A percentile compares a stretch with the other conserved stretches of the same genome.
Conservation (phyloP, 2,113 vertebrate species). For the Erpornis zantholeuca region DNA sequence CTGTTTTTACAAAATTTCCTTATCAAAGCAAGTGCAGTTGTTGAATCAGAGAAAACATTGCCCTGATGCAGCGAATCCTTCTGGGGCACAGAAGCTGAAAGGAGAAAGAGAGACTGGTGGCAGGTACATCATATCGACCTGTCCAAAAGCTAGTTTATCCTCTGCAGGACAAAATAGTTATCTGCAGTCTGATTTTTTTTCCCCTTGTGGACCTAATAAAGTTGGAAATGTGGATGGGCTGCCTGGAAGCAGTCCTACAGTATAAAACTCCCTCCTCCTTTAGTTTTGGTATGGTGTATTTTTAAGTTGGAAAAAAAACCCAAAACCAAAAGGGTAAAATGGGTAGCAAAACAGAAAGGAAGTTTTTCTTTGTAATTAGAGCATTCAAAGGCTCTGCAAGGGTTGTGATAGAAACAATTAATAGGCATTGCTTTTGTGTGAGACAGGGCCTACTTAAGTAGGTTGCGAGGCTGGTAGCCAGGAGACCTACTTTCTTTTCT, state of each 20-base stretch:
- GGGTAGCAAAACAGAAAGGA: not conserved
- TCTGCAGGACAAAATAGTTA: not conserved
- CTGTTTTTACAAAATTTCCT: not conserved
- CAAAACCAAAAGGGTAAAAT: not conserved
- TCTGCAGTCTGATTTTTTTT: not conserved
- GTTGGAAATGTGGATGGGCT: not conserved
- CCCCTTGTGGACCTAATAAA: not conserved
- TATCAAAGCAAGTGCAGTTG: not conserved
- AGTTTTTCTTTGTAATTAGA: slow-evolving; percentile 1
- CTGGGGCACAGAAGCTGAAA: not conserved
- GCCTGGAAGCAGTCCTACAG: not conserved
- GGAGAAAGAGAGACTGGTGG: not conserved
- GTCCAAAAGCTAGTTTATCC: not conserved
- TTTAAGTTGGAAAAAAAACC: not conserved
- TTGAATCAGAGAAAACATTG: not conserved
- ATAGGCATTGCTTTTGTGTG: not conserved
- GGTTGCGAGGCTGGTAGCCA: not conserved
- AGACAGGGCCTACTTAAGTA: slow-evolving; percentile 3
- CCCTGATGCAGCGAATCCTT: not conserved
- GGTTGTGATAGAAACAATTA: slow-evolving; percentile 8
- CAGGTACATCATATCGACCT: not conserved
- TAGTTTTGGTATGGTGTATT: not conserved
- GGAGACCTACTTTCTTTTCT: not conserved
- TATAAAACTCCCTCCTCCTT: not conserved
- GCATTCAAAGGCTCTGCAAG: not conserved